A percentile compares a stretch with the other conserved stretches of the same genome.
Evolutionary conservation across 2,888 invertebrate genomes (phyloP).

Genomic region (Tetanocera ferruginea): DNA sequence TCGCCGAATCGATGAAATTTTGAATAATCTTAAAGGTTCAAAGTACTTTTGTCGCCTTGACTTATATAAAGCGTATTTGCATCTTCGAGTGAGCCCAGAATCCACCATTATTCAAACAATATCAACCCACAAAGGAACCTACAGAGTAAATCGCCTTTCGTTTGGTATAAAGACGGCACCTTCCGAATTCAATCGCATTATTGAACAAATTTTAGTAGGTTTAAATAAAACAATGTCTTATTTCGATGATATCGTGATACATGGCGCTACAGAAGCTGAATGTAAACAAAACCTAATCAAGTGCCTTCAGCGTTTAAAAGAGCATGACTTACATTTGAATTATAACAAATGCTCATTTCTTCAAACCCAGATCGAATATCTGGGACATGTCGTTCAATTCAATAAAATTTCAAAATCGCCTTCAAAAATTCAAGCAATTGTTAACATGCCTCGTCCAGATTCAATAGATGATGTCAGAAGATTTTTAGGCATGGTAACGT

Average conservation of each 20-base stretch:
- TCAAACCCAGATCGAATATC: conserved; percentile 42
- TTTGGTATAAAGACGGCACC: conserved; percentile 42
- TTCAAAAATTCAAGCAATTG: conserved; percentile 43
- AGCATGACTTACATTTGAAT: conserved; percentile 46
- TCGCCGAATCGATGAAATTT: conserved; percentile 38
- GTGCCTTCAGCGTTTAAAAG: conserved; percentile 41
- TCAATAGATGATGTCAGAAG: conserved; percentile 39
- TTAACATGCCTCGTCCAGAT: conserved; percentile 36
- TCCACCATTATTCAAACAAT: conserved; percentile 40
- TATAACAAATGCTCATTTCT: conserved; percentile 35
- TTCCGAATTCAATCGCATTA: conserved; percentile 44
- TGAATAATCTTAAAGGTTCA: conserved; percentile 33
- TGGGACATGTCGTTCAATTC: conserved; percentile 38
- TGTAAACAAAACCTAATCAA: conserved; percentile 41
- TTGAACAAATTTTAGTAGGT: conserved; percentile 45
- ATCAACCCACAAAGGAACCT: conserved; percentile 39
- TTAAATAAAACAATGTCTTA: conserved; percentile 44
- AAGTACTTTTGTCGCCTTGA: conserved; percentile 40
- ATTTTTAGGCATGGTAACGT: conserved; percentile 45
- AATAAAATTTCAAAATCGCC: conserved; percentile 43
- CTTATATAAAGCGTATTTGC: conserved; percentile 41
- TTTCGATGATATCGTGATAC: conserved; percentile 43
- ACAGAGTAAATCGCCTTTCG: conserved; percentile 31
- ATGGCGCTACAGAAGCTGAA: conserved; percentile 40
- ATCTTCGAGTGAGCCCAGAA: conserved; percentile 36